Base-by-base conservation (phyloP, 2,797 vertebrate species). In the Orestias chungarensis region DNA sequence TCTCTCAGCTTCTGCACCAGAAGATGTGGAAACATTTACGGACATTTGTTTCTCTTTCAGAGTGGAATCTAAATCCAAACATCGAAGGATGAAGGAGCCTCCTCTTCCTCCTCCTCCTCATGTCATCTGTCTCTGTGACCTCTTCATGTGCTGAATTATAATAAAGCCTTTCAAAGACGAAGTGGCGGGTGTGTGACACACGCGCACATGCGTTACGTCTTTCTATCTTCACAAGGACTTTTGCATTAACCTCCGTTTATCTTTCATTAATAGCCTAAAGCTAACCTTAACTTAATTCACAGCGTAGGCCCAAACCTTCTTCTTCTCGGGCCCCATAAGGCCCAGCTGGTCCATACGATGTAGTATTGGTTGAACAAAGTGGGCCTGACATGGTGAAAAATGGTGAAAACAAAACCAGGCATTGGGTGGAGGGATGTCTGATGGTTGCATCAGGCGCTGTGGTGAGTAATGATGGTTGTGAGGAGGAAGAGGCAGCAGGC, bases 131-230 rank as follows among this genome's bases (percentile, higher is more conserved):
- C 78, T 86, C 76, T 82, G 84, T 82, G 84, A 87, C 83, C 80
- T 86, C 82, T 67, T 83, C 81, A 79, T 88, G 87, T 82, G 81
- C 81, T 86, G 83, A 87, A 81, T 86, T 84, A 74, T 88, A 92
- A 91, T 87, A 89, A 92, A 89, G 81, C 73, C 47, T 87, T 90
- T 89, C 79, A 88, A 84, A 85, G 80, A 82, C 66, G 3, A 76
- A 65, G 64, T n/a, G 38, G 72, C 1, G 33, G 25, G 75, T n/a
- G 70, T 54, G 80, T 33, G 31, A 57, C 29, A 15, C 29, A 18
- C 54, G 33, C 29, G 20, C 79, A 79, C 55, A n/a, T n/a, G n/a
- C n/a, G n/a, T n/a, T n/a, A n/a, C n/a, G n/a, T n/a, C n/a, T n/a
- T n/a, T n/a, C n/a, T n/a, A n/a, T n/a, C n/a, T n/a, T n/a, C n/a